These are phyloP conservation scores for Cladopsammia gracilis DNA, from an alignment of 64 coral and sea anemone genomes.

Conservation along the genomic window DNA sequence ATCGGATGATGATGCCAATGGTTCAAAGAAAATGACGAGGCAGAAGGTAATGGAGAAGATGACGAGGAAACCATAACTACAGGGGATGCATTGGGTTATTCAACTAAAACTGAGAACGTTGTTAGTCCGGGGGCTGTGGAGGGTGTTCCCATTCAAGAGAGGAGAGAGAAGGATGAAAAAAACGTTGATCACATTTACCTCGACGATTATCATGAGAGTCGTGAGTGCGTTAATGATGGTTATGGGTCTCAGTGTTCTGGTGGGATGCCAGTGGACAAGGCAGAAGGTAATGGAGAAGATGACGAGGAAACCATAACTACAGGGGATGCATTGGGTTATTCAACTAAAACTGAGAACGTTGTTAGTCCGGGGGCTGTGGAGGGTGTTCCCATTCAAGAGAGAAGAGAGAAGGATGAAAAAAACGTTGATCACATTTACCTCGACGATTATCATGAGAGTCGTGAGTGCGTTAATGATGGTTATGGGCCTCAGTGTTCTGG, in stretches of 20 bases:
- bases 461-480: not conserved
- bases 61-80: not conserved
- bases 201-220: not conserved
- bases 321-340: conserved; percentile 1
- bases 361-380: not conserved
- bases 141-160: conserved; percentile 14
- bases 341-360: not conserved
- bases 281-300: not conserved
- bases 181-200: not conserved
- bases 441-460: not conserved
- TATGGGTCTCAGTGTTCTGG: conserved; percentile 10
- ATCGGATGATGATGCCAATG: conserved; percentile 3
- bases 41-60: not conserved
- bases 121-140: not conserved
- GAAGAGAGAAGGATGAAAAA: conserved; percentile 2
- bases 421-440: not conserved
- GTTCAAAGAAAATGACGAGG: not conserved
- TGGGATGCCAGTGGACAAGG: not conserved
- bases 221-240: not conserved
- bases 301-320: not conserved
- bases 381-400: conserved; percentile 14
- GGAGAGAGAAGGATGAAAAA: conserved; percentile 4
- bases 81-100: no score
- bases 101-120: not conserved
- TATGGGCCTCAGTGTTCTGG: conserved; percentile 14